phyloP scores from a whole-genome alignment of 2,888 invertebrate genomes.

The Parapristionchus giblindavisi region DNA sequence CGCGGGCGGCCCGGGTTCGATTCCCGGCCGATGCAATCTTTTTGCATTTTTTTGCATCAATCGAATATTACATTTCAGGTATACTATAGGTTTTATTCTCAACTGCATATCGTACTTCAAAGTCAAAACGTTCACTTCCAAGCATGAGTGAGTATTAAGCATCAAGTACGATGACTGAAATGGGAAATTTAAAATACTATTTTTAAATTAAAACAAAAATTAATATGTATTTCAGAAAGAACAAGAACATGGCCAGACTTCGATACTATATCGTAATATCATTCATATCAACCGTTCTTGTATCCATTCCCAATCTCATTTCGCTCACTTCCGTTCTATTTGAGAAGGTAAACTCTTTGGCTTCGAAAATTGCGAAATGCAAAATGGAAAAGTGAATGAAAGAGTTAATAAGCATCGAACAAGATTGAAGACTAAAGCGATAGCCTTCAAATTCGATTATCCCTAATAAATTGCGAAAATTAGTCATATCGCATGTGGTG shows the following conservation, averaged over 20 bases:
- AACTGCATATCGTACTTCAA: constrained; percentile 42
- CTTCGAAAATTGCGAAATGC: neutral
- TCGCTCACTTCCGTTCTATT: constrained; percentile 41
- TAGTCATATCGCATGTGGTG: too few relatives aligned
- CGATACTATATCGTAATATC: constrained; percentile 45
- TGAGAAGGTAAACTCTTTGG: constrained; percentile 38
- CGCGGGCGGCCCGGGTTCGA: constrained; percentile 68
- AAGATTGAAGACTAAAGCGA: too few relatives aligned
- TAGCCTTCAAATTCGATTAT: too few relatives aligned
- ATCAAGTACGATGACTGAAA: too few relatives aligned
- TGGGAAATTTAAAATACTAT: too few relatives aligned
- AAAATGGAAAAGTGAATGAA: neutral
- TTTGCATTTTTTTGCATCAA: neutral
- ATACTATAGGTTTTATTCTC: constrained; percentile 38
- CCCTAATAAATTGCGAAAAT: too few relatives aligned
- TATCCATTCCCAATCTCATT: constrained; percentile 43
- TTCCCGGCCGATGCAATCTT: constrained; percentile 63
- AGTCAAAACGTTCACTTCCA: constrained; percentile 42
- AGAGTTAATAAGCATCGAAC: too few relatives aligned
- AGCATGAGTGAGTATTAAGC: constrained; percentile 25
- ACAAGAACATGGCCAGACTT: constrained; percentile 32
- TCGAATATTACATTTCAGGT: constrained; percentile 3
- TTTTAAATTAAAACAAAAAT: too few relatives aligned
- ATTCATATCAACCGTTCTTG: constrained; percentile 39
- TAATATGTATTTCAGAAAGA: constrained; percentile 33